Evolutionary conservation across 1,140 invertebrate species (phyloP).

Genomic region (Achroia grisella): DNA sequence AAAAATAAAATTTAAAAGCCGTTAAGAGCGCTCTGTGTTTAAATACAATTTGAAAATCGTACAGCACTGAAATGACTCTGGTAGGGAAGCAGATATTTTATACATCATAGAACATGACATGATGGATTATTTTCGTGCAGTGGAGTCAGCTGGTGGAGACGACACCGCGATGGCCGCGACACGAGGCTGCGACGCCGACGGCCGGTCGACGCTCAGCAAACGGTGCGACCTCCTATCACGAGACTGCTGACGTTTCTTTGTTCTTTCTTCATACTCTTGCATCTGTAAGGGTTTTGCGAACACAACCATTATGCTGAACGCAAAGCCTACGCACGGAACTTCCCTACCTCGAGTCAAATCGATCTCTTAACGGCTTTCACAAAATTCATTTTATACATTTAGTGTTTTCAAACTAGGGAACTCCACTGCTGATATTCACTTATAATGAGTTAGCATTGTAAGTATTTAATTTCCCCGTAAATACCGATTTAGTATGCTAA

Average conservation of each 20-base stretch:
- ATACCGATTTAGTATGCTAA: slow-evolving; percentile 70
- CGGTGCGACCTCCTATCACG: slow-evolving; percentile 4
- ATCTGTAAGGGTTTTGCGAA: slow-evolving; percentile 71
- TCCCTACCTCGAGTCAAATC: slow-evolving; percentile 65
- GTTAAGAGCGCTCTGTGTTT: slow-evolving; percentile 35
- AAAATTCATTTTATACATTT: slow-evolving; percentile 20
- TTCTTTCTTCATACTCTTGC: slow-evolving; percentile 55
- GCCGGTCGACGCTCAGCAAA: background rate
- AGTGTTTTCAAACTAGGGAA: slow-evolving; percentile 21
- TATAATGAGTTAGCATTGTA: slow-evolving; percentile 49
- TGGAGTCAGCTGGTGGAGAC: slow-evolving; percentile 10
- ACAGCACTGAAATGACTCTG: slow-evolving; percentile 52
- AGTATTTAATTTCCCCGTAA: slow-evolving; percentile 70
- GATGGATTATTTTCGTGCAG: slow-evolving; percentile 22
- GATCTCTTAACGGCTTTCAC: slow-evolving; percentile 47
- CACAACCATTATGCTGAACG: slow-evolving; percentile 71
- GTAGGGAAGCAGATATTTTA: slow-evolving; percentile 48
- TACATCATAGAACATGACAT: slow-evolving; percentile 15
- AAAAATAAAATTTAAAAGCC: slow-evolving; percentile 28
- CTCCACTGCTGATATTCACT: slow-evolving; percentile 27
- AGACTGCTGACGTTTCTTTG: slow-evolving; percentile 14
- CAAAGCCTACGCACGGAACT: slow-evolving; percentile 53
- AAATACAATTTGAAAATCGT: background rate
- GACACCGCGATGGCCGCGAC: slow-evolving; percentile 11
- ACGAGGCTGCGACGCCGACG: slow-evolving; percentile 16